phyloP scores from a whole-genome alignment of 2,888 invertebrate species.

The Chrysomela aeneicollis region DNA sequence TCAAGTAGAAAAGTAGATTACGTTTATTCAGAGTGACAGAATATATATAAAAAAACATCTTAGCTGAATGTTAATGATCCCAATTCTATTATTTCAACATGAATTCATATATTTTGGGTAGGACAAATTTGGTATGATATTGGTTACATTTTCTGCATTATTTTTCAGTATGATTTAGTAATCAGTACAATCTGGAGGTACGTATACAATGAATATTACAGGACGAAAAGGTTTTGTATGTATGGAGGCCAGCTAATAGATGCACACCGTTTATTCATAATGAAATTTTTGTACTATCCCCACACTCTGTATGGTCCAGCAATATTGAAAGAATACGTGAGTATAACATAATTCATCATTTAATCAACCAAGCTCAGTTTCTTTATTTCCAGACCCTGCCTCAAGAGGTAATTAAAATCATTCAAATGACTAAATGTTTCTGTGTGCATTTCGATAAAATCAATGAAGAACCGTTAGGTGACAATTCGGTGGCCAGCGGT shows the following conservation, averaged over 20 bases:
- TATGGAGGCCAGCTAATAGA: constrained; percentile 55
- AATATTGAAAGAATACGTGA: constrained; percentile 52
- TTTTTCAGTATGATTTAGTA: constrained; percentile 50
- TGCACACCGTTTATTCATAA: constrained; percentile 46
- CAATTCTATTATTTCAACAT: no score
- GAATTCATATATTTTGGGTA: no score
- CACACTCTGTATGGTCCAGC: constrained; percentile 49
- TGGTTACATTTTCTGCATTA: constrained; percentile 17
- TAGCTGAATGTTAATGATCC: no score
- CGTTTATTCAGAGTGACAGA: no score
- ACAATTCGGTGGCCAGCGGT: constrained; percentile 45
- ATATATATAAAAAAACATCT: no score
- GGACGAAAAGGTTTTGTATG: constrained; percentile 48
- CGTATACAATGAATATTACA: constrained; percentile 51
- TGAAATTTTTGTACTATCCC: constrained; percentile 50
- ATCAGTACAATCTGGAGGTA: constrained; percentile 55
- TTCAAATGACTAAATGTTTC: constrained; percentile 52
- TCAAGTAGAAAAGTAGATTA: no score
- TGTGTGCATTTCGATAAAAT: constrained; percentile 54
- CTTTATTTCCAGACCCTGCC: constrained; percentile 46
- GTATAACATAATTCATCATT: constrained; percentile 16
- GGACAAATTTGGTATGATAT: no score
- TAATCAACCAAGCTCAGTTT: neutral
- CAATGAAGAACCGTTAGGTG: constrained; percentile 45
- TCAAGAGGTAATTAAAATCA: constrained; percentile 49